These are phyloP conservation scores for Dermatophagoides farinae DNA, from an alignment of 1,140 invertebrate species.

Conservation along the genomic window DNA sequence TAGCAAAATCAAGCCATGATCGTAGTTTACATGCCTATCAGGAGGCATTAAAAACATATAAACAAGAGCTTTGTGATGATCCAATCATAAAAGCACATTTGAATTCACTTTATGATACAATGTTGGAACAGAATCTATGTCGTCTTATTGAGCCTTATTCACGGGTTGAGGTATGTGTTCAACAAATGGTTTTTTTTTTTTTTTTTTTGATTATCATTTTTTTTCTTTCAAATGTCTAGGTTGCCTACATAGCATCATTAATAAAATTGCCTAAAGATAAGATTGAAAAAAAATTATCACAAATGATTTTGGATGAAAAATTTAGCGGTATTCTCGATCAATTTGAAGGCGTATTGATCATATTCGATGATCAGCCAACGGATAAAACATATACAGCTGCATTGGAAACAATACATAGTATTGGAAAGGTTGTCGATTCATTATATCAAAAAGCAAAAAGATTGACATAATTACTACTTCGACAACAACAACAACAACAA, in stretches of 20 bases:
- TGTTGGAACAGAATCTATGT: constrained; percentile 97
- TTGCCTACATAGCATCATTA: constrained; percentile 17
- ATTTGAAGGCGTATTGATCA: constrained; percentile 85
- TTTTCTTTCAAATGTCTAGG: constrained; percentile 2
- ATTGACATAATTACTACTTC: constrained; percentile 48
- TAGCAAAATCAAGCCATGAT: constrained; percentile 86
- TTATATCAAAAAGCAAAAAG: constrained; percentile 96
- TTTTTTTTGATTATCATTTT: neutral
- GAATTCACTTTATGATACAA: constrained; percentile 86
- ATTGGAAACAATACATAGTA: constrained; percentile 87
- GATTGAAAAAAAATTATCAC: constrained; percentile 95
- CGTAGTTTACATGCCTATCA: constrained; percentile 90
- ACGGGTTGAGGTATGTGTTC: constrained; percentile 56
- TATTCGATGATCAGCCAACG: constrained; percentile 78
- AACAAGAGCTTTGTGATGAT: constrained; percentile 79
- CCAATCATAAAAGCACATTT: constrained; percentile 88
- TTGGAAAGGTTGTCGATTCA: constrained; percentile 97
- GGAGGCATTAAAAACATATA: constrained; percentile 48
- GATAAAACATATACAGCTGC: constrained; percentile 95
- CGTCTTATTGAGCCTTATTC: constrained; percentile 97
- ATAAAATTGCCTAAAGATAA: constrained; percentile 36
- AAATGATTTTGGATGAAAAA: constrained; percentile 99
- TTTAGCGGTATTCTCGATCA: constrained; percentile 84
- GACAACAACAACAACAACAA: neutral
- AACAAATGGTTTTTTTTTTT: neutral